phyloP scores from a whole-genome alignment of 53 echinoderm and acorn worm genomes.

The Arbacia lixula region DNA sequence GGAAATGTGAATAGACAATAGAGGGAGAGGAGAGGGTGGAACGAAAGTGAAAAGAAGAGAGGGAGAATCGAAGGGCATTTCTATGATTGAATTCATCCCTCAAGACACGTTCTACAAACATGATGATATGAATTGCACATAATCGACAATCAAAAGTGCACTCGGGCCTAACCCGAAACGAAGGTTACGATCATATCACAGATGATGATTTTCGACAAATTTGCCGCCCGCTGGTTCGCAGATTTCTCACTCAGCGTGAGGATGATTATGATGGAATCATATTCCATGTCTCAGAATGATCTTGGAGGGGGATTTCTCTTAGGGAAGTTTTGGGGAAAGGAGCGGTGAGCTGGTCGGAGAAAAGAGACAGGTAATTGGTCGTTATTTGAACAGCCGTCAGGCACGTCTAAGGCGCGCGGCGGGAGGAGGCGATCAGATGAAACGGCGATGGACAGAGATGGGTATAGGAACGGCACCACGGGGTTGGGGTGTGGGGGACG shows the following conservation, averaged over 20 bases:
- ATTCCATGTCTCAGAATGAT: slow-evolving; percentile 14
- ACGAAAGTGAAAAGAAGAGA: neutral
- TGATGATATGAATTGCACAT: neutral
- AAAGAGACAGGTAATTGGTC: slow-evolving; percentile 43
- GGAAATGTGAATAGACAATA: neutral
- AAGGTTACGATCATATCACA: slow-evolving; percentile 5
- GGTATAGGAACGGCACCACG: slow-evolving; percentile 13
- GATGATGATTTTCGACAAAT: slow-evolving; percentile 36
- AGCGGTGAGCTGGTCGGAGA: neutral
- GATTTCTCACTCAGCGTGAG: slow-evolving; percentile 34
- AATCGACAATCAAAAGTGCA: slow-evolving; percentile 7
- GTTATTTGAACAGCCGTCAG: slow-evolving; percentile 50
- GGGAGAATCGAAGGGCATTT: neutral
- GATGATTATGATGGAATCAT: slow-evolving; percentile 32
- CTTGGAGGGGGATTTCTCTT: neutral
- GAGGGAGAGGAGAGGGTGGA: neutral
- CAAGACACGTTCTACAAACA: neutral
- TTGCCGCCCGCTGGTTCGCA: slow-evolving; percentile 26
- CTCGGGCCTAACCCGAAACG: slow-evolving; percentile 5
- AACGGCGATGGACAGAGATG: neutral
- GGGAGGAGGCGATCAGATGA: slow-evolving; percentile 42
- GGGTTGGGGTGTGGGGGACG: neutral
- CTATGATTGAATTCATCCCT: neutral
- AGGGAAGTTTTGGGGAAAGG: neutral
- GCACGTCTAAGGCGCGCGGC: slow-evolving; percentile 18